Conservation (phyloP, 2,797 vertebrate species). For the Threskiornis aethiopicus region DNA sequence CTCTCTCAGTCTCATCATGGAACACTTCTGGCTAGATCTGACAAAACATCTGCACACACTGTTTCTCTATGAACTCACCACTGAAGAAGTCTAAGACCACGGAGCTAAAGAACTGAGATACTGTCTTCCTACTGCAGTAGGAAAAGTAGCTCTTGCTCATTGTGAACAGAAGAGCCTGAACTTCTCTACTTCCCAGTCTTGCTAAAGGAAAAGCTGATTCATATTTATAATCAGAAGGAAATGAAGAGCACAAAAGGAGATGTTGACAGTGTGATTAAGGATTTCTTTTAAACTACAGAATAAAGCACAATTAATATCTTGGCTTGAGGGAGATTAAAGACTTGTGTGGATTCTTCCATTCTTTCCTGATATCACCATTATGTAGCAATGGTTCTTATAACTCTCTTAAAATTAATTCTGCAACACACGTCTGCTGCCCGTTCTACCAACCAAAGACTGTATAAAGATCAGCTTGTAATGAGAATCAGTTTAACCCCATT, state of each 20-base stretch:
- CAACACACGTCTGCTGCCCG: background rate
- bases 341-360: background rate
- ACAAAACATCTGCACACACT: background rate
- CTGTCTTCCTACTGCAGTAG: background rate
- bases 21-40: background rate
- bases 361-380: background rate
- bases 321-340: background rate
- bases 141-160: background rate
- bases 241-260: background rate
- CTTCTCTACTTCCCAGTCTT: background rate
- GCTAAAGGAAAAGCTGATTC: background rate
- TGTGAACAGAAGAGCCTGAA: background rate
- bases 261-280: background rate
- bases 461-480: background rate
- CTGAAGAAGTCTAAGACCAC: background rate
- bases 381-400: background rate
- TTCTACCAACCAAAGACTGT: background rate
- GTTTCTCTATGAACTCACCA: background rate
- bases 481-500: slow-evolving; percentile 18
- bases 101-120: background rate
- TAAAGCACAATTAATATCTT: background rate
- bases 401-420: background rate
- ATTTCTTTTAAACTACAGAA: background rate
- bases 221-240: background rate
- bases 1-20: background rate